Conservation (phyloP, 1,140 invertebrate species). For the Drosophila yakuba region DNA sequence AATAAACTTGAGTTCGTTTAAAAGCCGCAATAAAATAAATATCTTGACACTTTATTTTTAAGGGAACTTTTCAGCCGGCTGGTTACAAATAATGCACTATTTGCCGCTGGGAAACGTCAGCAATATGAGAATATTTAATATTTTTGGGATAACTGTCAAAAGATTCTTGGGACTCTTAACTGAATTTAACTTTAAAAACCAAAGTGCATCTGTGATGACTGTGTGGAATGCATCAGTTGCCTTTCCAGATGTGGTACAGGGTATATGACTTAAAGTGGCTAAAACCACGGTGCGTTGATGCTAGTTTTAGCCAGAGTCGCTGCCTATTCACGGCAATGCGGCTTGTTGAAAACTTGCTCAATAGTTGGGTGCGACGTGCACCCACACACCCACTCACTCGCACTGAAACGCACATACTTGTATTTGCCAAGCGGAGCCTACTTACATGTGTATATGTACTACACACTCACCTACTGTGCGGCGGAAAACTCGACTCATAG, state of each 20-base stretch:
- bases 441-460: conserved; percentile 40
- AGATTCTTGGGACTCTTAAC: too few species aligned
- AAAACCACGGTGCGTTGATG: not conserved
- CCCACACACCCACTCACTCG: conserved; percentile 7
- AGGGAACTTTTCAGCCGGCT: too few species aligned
- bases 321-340: not conserved
- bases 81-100: too few species aligned
- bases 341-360: conserved; percentile 60
- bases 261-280: not conserved
- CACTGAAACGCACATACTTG: conserved; percentile 17
- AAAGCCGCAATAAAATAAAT: not conserved
- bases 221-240: too few species aligned
- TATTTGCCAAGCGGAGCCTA: conserved; percentile 33
- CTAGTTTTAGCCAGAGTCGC: not conserved
- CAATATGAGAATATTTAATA: too few species aligned
- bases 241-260: not conserved
- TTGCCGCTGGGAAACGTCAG: too few species aligned
- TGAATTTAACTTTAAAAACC: too few species aligned
- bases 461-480: conserved; percentile 35
- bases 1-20: not conserved
- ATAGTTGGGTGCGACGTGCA: conserved; percentile 51
- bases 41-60: not conserved
- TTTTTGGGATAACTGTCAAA: too few species aligned
- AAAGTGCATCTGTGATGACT: too few species aligned
- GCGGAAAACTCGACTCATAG: conserved; percentile 65